Evolutionary conservation across 2,888 invertebrate species (phyloP).

Genomic region (Diaphora mendica): DNA sequence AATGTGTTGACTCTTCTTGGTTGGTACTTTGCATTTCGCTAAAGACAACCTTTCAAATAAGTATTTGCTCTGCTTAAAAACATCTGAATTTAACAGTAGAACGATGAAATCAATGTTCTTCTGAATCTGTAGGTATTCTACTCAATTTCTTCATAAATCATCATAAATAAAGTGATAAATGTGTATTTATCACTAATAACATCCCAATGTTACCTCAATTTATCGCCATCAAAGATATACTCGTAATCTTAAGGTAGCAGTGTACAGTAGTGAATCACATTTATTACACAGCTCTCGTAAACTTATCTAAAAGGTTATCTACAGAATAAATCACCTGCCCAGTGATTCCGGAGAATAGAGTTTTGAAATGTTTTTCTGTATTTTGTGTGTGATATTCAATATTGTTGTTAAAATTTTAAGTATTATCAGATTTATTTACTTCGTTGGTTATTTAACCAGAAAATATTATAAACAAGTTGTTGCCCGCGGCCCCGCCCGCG

Average conservation of each 20-base stretch:
- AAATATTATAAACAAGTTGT: no score
- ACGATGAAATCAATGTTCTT: neutral
- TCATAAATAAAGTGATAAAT: no score
- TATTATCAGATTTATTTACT: neutral
- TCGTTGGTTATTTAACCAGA: neutral
- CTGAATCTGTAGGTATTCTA: neutral
- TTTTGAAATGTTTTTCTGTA: slow-evolving; percentile 6
- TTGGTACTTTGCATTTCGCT: no score
- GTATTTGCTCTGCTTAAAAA: neutral
- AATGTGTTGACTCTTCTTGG: no score
- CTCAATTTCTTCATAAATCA: neutral
- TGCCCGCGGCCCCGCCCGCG: no score
- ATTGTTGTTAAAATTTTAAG: neutral
- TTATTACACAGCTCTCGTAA: slow-evolving; percentile 34
- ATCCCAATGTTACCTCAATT: neutral
- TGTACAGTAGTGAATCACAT: slow-evolving; percentile 34
- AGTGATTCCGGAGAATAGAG: neutral
- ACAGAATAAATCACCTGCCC: slow-evolving; percentile 17
- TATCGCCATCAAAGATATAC: slow-evolving; percentile 22
- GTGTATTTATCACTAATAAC: neutral
- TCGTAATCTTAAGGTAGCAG: slow-evolving; percentile 11
- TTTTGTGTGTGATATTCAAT: neutral
- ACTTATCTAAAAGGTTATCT: slow-evolving; percentile 38
- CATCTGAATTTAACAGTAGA: no score
- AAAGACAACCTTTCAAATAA: neutral